phyloP scores from a whole-genome alignment of 2,797 vertebrate species.

The Urosaurus nigricauda region DNA sequence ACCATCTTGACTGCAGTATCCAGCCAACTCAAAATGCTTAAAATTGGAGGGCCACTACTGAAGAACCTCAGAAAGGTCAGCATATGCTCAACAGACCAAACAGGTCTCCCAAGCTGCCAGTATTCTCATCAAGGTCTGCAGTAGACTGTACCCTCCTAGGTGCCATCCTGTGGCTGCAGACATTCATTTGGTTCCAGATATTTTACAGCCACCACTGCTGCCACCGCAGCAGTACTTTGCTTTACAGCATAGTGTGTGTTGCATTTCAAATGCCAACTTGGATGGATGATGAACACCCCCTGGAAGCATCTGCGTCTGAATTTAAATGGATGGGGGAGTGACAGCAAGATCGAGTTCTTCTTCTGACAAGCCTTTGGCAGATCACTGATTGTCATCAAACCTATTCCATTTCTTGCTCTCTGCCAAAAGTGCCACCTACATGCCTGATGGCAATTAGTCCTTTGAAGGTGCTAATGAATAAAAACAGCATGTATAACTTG shows the following conservation, averaged over 20 bases:
- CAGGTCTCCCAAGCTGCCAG: background rate
- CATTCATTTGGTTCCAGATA: conserved; percentile 27
- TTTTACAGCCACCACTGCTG: conserved; percentile 27
- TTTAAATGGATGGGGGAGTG: conserved; percentile 84
- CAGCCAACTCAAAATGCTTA: conserved; percentile 10
- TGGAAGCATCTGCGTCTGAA: conserved; percentile 84
- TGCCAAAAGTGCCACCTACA: conserved; percentile 86
- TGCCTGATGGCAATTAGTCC: conserved; percentile 86
- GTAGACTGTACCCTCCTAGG: background rate
- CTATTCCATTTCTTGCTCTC: conserved; percentile 81
- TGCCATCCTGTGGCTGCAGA: background rate
- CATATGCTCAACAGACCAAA: accelerated
- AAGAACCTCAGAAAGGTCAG: background rate
- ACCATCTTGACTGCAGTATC: background rate
- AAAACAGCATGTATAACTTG: conserved; percentile 77
- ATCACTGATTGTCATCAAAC: conserved; percentile 84
- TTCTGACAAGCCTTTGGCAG: conserved; percentile 84
- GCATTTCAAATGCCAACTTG: conserved; percentile 73
- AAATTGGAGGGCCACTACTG: accelerated
- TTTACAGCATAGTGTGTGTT: conserved; percentile 67
- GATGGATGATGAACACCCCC: conserved; percentile 73
- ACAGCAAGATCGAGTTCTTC: conserved; percentile 80
- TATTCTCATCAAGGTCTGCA: conserved; percentile 29
- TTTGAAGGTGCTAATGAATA: conserved; percentile 84
- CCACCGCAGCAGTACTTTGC: conserved; percentile 36